Percentiles rank a stretch among this genome's conserved stretches.
phyloP scores from a whole-genome alignment of 2,113 vertebrate genomes.

The Dendrocopos noguchii region DNA sequence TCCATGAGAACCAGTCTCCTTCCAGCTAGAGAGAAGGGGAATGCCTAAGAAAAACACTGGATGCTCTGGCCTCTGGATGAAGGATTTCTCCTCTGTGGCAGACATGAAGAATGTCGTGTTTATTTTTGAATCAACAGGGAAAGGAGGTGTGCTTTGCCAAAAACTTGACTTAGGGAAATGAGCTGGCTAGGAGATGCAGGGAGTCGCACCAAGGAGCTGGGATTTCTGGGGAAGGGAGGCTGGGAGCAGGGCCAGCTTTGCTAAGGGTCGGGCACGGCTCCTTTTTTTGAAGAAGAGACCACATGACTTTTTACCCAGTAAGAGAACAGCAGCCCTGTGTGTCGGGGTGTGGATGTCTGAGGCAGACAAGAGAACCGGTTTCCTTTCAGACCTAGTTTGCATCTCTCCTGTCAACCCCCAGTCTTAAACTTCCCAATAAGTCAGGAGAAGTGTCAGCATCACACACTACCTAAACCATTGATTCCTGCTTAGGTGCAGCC shows the following conservation, averaged over 20 bases:
- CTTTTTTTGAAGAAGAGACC: not conserved
- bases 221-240: not conserved
- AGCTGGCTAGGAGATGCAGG: fast-evolving
- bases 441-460: not conserved
- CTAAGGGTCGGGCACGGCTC: not conserved
- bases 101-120: not conserved
- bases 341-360: not conserved
- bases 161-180: not conserved
- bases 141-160: not conserved
- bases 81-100: not conserved
- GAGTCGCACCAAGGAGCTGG: not conserved
- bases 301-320: not conserved
- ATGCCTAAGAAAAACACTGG: not conserved
- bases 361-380: not conserved
- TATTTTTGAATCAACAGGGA: not conserved
- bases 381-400: not conserved
- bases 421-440: not conserved
- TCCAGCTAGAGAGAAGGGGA: not conserved
- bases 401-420: not conserved
- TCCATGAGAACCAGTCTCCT: fast-evolving
- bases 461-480: fast-evolving
- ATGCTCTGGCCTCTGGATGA: not conserved
- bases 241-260: not conserved
- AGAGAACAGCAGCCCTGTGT: not conserved
- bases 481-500: not conserved